Conservation (phyloP, 2,113 vertebrate genomes). For the Labeo rohita region DNA sequence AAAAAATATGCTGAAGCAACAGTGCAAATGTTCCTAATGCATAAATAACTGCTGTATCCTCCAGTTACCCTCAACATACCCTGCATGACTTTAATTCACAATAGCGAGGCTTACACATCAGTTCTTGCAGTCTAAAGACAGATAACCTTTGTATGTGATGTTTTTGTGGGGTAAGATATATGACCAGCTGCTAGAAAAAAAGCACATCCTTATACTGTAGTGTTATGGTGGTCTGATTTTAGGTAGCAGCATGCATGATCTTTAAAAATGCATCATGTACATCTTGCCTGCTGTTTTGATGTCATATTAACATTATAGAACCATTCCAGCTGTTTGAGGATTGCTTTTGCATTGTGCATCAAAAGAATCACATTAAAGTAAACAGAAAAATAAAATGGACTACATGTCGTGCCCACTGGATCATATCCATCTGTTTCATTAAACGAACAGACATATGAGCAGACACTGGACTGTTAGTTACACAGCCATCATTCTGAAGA, state of each 20-base stretch:
- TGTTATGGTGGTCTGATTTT: neutral
- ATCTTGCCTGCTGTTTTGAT: neutral
- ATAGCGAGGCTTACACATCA: neutral
- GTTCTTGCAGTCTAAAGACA: neutral
- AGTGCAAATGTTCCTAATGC: neutral
- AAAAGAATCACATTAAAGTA: neutral
- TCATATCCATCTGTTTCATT: neutral
- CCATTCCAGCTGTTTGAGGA: neutral
- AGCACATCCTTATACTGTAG: neutral
- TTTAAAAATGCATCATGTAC: constrained; percentile 1
- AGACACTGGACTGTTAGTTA: neutral
- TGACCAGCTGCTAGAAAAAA: neutral
- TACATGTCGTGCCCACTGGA: neutral
- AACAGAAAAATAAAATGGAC: neutral
- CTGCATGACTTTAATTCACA: neutral
- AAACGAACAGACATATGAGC: neutral
- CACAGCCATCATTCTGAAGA: neutral
- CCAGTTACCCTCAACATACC: neutral
- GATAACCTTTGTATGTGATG: neutral
- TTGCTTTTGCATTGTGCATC: neutral
- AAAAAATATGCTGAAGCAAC: neutral
- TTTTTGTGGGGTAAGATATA: neutral
- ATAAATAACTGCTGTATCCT: neutral
- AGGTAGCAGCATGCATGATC: neutral
- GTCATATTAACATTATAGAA: neutral